Percentiles rank a stretch among this genome's conserved stretches.
Conservation (phyloP, 2,797 vertebrate species). For the Thaleichthys pacificus region DNA sequence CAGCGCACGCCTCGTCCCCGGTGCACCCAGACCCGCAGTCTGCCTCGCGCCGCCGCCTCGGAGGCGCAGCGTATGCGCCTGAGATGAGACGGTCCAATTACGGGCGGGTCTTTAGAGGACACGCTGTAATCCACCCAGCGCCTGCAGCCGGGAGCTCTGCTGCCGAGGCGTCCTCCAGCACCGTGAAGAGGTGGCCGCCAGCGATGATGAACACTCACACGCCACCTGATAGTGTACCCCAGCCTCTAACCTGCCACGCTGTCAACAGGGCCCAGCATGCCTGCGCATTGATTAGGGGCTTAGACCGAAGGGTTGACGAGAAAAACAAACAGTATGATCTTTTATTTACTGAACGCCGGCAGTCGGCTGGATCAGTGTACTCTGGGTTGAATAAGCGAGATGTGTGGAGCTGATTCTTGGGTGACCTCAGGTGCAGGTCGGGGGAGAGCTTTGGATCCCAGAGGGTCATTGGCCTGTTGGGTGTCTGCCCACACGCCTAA, state of each 20-base stretch:
- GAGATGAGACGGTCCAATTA: conserved; percentile 77
- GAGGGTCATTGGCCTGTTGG: too few species aligned
- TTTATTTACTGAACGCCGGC: too few species aligned
- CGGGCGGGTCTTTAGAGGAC: conserved; percentile 67
- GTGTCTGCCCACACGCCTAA: too few species aligned
- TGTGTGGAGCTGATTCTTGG: too few species aligned
- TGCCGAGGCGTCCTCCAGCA: conserved; percentile 54
- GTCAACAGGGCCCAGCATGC: not conserved
- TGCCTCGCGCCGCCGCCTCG: too few species aligned
- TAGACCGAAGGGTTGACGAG: too few species aligned
- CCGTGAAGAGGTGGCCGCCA: conserved; percentile 52
- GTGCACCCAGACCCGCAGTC: not conserved
- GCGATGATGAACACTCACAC: conserved; percentile 59
- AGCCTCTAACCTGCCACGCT: not conserved
- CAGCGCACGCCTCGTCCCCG: not conserved
- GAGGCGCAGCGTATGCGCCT: conserved; percentile 13
- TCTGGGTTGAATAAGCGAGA: too few species aligned
- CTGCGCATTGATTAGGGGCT: not conserved
- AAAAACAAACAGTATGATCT: too few species aligned
- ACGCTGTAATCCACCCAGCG: conserved; percentile 65
- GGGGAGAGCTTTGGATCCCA: too few species aligned
- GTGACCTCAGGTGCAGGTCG: too few species aligned
- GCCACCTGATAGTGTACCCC: not conserved
- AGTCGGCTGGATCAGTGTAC: too few species aligned
- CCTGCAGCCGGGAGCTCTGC: conserved; percentile 51